A percentile compares a stretch with the other conserved stretches of the same genome.
Evolutionary conservation across 2,888 invertebrate genomes (phyloP).

Genomic region (Torymus texanus): DNA sequence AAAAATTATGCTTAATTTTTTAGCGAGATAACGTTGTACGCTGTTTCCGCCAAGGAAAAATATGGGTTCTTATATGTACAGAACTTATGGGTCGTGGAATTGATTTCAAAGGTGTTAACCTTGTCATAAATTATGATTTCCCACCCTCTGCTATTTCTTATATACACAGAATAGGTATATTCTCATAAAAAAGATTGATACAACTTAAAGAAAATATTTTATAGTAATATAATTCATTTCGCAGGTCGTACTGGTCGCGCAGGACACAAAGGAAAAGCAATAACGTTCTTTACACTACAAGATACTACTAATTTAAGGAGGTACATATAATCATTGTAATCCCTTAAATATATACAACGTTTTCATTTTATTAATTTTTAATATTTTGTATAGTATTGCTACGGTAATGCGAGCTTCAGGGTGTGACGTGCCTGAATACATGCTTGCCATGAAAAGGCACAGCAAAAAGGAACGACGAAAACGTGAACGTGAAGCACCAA

Average conservation of each 20-base stretch:
- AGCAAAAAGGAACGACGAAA: constrained; percentile 78
- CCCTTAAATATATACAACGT: not conserved
- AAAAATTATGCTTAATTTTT: constrained; percentile 61
- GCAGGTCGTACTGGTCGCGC: constrained; percentile 94
- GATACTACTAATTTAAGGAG: constrained; percentile 91
- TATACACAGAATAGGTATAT: constrained; percentile 86
- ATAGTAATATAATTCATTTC: constrained; percentile 1
- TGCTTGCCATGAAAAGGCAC: constrained; percentile 85
- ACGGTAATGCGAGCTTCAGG: constrained; percentile 93
- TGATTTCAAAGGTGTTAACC: constrained; percentile 96
- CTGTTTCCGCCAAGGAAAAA: constrained; percentile 92
- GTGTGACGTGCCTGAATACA: constrained; percentile 93
- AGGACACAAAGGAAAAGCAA: constrained; percentile 89
- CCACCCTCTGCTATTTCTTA: constrained; percentile 93
- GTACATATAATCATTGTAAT: constrained; percentile 74
- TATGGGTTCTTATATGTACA: constrained; percentile 97
- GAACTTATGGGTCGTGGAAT: constrained; percentile 97
- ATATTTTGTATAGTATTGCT: constrained; percentile 83
- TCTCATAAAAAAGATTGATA: constrained; percentile 15
- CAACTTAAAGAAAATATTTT: constrained; percentile 13
- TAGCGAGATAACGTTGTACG: constrained; percentile 94
- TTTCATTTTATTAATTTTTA: no score
- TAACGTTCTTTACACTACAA: constrained; percentile 95
- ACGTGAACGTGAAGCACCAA: constrained; percentile 79
- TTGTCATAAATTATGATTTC: constrained; percentile 98